phyloP scores from a whole-genome alignment of 2,113 vertebrate genomes.

The Jaculus jaculus region DNA sequence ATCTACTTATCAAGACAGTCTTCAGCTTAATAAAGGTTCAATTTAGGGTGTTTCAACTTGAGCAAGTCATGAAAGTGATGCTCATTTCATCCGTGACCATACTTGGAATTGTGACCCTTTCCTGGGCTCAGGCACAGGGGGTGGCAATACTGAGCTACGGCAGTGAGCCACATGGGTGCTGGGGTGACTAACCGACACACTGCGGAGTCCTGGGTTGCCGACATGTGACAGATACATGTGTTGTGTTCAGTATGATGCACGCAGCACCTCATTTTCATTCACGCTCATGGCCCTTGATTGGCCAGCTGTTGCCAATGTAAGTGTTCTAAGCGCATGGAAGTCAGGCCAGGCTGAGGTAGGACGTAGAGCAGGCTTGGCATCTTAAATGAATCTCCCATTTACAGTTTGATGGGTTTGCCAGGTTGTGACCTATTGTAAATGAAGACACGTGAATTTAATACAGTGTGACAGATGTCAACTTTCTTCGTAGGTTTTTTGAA shows the following conservation, averaged over 20 bases:
- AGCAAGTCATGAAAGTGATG: background rate
- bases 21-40: background rate
- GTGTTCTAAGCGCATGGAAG: too few species aligned
- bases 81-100: background rate
- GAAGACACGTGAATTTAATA: background rate
- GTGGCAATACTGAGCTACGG: background rate
- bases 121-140: accelerated
- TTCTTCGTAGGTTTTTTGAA: slow-evolving; percentile 92
- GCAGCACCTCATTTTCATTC: background rate
- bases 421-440: background rate
- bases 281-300: background rate
- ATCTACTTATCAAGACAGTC: background rate
- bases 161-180: background rate
- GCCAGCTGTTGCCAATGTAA: background rate
- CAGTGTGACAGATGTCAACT: background rate
- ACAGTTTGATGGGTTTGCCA: background rate
- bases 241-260: background rate
- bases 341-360: background rate
- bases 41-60: background rate
- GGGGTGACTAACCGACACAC: too few species aligned
- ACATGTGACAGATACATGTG: background rate
- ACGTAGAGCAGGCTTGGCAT: background rate
- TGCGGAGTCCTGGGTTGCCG: background rate
- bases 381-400: background rate
- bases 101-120: background rate